Evolutionary conservation across 2,113 vertebrate genomes (phyloP).

Genomic region (Muntiacus reevesi): DNA sequence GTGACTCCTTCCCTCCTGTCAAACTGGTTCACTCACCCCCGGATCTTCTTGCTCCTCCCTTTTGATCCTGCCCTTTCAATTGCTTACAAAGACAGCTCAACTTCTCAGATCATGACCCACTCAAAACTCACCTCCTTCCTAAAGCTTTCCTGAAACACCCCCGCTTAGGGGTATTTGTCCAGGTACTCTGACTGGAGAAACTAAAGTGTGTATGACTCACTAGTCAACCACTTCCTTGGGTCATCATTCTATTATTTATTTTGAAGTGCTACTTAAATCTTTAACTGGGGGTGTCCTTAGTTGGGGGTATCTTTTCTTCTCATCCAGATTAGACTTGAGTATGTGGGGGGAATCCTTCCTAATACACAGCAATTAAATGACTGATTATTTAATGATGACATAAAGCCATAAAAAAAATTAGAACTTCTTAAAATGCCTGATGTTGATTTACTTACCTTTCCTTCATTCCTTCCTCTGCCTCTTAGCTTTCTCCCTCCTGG

Average conservation of each 20-base stretch:
- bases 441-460: neutral
- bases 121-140: neutral
- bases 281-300: neutral
- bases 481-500: neutral
- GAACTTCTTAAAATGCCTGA: neutral
- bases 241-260: neutral
- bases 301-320: neutral
- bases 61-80: neutral
- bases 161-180: neutral
- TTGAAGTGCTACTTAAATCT: neutral
- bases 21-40: neutral
- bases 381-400: neutral
- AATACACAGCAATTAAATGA: neutral
- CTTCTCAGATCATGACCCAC: neutral
- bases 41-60: neutral
- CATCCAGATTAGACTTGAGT: neutral
- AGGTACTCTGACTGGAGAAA: neutral
- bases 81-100: neutral
- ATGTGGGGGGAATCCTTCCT: neutral
- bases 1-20: neutral
- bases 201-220: neutral
- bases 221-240: neutral
- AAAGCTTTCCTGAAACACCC: neutral
- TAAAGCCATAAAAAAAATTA: neutral
- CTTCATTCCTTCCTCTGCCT: neutral